phyloP scores from a whole-genome alignment of 1,140 invertebrate species.

The Chironomus striatipennis region DNA sequence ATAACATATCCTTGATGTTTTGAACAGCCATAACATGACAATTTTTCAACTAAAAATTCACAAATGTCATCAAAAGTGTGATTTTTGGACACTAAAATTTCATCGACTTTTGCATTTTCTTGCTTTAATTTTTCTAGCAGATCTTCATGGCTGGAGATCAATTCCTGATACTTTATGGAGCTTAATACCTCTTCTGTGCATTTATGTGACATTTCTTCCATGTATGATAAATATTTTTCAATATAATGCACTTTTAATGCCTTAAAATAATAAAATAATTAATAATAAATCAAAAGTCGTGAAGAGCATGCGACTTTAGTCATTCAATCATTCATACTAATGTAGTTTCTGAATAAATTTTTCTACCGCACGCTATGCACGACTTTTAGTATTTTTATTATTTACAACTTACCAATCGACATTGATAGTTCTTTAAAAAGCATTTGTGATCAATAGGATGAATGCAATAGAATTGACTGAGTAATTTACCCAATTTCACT shows the following conservation, averaged over 20 bases:
- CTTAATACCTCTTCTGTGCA: background rate
- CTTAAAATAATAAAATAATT: background rate
- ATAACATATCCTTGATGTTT: constrained; percentile 37
- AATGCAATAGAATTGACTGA: background rate
- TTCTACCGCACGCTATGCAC: too few relatives aligned
- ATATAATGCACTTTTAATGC: background rate
- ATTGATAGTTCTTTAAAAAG: background rate
- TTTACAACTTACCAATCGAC: background rate
- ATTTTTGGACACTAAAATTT: background rate
- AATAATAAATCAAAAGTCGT: too few relatives aligned
- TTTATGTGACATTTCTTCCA: background rate
- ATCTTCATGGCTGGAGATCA: background rate
- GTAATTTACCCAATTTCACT: background rate
- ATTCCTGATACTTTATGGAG: background rate
- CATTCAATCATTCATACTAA: too few relatives aligned
- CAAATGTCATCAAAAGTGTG: background rate
- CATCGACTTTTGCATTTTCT: background rate
- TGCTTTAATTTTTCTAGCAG: background rate
- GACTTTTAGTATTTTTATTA: background rate
- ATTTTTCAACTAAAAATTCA: background rate
- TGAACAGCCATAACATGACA: background rate
- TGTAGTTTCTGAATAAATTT: too few relatives aligned
- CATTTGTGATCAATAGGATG: background rate
- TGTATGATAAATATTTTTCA: background rate
- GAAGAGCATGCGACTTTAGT: too few relatives aligned